Base-by-base conservation (phyloP, 2,113 vertebrate species). In the Hemiscyllium ocellatum region DNA sequence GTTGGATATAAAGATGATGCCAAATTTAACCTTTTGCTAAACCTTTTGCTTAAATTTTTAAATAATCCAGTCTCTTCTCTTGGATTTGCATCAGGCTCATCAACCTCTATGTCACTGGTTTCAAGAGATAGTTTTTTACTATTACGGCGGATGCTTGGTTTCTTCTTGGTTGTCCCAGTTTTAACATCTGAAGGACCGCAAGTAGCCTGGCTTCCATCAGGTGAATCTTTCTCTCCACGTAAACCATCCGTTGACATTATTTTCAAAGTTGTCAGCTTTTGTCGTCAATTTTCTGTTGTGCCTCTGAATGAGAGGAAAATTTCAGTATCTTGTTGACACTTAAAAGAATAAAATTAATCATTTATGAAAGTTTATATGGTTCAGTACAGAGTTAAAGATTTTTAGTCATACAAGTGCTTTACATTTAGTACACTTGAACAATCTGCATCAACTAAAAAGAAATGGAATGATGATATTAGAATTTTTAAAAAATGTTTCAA, bases 11-110 rank as follows among this genome's bases (percentile, higher is more conserved):
- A 47, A 47, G 26, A 8, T n/a, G n/a, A 1, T 8, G 61, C 3
- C 5, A 76, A 95, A 33, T 42, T 95, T 4, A 95, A 72, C 29
- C 94, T 70, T 72, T 95, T 95, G 70, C 94, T 95, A 7, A 95
- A 76, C 72, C 94, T 61, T 61, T 61, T 61, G 37, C 42, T 3
- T 29, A 95, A 1, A 24, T 26, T 95, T 95, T 42, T 76, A 29
- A 95, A 2, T 2, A 70, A 4, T 94, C 20, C 37, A 52, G 2
- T 5, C 10, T 70, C 7, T 70, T 68, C 66, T 70, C 33, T 95
- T 52, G 47, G 94, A 52, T n/a, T 95, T 76, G 37, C 13, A 50
- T 95, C 69, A 72, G 10, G 69, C 69, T 52, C 22, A 26, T 95
- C 50, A 29, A 52, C 42, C 33, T 47, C 68, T 3, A 20, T 2